Percentiles rank a stretch among this genome's conserved stretches.
Evolutionary conservation across 2,888 invertebrate genomes (phyloP).

Genomic region (Pherbina coryleti): DNA sequence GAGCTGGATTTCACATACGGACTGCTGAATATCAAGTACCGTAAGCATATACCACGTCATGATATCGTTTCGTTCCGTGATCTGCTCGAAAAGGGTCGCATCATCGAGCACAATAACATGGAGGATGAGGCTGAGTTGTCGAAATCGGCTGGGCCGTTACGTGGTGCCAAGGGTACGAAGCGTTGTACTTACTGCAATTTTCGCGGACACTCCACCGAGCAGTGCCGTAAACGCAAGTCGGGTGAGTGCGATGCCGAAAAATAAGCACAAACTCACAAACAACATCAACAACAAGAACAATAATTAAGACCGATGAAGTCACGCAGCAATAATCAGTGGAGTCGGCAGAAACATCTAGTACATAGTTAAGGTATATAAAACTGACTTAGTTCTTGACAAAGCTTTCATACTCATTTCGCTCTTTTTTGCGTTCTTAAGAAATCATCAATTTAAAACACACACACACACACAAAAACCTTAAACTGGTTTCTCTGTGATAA

Average conservation of each 20-base stretch:
- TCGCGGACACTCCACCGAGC: conserved; percentile 60
- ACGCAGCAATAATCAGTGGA: background rate
- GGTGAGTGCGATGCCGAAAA: conserved; percentile 19
- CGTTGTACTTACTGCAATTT: conserved; percentile 64
- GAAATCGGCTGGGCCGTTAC: conserved; percentile 46
- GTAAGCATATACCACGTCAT: conserved; percentile 61
- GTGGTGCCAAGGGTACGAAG: conserved; percentile 51
- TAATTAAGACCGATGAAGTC: background rate
- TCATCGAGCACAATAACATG: conserved; percentile 61
- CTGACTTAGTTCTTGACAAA: background rate
- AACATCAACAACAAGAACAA: conserved; percentile 7
- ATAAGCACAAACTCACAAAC: background rate
- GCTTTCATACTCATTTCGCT: background rate
- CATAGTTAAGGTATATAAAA: background rate
- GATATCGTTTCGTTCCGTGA: conserved; percentile 60
- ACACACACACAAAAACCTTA: background rate
- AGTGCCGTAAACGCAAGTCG: conserved; percentile 60
- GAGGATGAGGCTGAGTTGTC: conserved; percentile 48
- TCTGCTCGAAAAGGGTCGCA: conserved; percentile 63
- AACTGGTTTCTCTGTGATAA: background rate
- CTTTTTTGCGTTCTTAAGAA: background rate
- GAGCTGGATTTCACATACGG: conserved; percentile 65
- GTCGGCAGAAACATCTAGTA: background rate
- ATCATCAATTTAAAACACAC: background rate
- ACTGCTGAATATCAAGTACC: conserved; percentile 62